A percentile compares a stretch with the other conserved stretches of the same genome.
Evolutionary conservation across 2,888 invertebrate genomes (phyloP).

Genomic region (Eilema griseolum): DNA sequence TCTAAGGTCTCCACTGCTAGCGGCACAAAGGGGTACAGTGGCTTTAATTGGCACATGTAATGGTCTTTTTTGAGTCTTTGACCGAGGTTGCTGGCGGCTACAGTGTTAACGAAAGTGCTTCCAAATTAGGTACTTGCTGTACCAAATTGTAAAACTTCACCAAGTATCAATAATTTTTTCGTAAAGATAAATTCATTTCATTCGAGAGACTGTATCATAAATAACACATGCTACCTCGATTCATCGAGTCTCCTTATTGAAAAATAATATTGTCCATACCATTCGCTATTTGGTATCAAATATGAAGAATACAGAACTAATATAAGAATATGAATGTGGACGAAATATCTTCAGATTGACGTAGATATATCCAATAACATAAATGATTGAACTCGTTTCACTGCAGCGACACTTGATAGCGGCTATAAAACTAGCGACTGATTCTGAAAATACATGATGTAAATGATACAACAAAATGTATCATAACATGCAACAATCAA

Average conservation of each 20-base stretch:
- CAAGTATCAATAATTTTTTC: slow-evolving; percentile 12
- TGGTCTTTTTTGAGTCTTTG: no score
- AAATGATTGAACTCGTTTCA: slow-evolving; percentile 13
- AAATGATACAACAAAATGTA: neutral
- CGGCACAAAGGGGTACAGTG: no score
- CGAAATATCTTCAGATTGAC: slow-evolving; percentile 22
- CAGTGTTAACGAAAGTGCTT: no score
- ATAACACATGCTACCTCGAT: slow-evolving; percentile 31
- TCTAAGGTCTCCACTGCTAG: no score
- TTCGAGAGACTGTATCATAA: slow-evolving; percentile 4
- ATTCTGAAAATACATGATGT: neutral
- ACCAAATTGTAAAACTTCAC: no score
- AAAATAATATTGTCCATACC: slow-evolving; percentile 24
- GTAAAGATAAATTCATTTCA: slow-evolving; percentile 9
- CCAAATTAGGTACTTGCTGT: no score
- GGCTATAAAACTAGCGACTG: neutral
- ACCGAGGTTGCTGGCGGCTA: no score
- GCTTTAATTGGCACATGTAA: no score
- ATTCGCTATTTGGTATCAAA: slow-evolving; percentile 31
- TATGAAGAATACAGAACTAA: slow-evolving; percentile 23
- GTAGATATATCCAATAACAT: slow-evolving; percentile 20
- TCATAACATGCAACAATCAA: no score
- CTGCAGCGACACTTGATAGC: neutral
- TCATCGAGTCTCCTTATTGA: slow-evolving; percentile 29
- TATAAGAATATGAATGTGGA: slow-evolving; percentile 20